These are phyloP conservation scores for Heliconius hermathena DNA, from an alignment of 1,140 invertebrate species.

Conservation along the genomic window DNA sequence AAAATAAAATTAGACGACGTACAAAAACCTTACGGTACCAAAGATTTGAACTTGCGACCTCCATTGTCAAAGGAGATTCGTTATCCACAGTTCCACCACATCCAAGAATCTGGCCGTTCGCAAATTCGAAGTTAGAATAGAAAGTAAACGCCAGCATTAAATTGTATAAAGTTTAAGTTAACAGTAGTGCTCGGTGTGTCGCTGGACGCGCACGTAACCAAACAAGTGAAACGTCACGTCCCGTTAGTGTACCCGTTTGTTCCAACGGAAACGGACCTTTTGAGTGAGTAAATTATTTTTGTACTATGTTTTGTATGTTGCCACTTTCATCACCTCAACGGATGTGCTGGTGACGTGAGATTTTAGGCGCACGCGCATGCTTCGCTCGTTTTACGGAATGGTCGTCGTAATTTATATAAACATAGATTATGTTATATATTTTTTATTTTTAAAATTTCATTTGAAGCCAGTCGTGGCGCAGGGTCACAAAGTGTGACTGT, in stretches of 20 bases:
- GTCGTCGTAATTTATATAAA: neutral
- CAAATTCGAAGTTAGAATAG: slow-evolving; percentile 76
- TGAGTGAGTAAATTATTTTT: slow-evolving; percentile 37
- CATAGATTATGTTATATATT: no score
- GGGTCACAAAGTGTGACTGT: no score
- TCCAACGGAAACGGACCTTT: slow-evolving; percentile 45
- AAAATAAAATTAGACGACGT: neutral
- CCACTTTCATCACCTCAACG: neutral
- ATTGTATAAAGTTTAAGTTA: slow-evolving; percentile 60
- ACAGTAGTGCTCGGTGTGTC: slow-evolving; percentile 62
- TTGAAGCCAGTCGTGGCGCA: no score
- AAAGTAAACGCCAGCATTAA: slow-evolving; percentile 69
- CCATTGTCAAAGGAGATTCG: slow-evolving; percentile 32
- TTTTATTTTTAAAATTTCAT: no score
- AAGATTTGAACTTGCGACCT: slow-evolving; percentile 48
- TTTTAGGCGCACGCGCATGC: slow-evolving; percentile 1
- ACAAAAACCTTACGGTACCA: neutral
- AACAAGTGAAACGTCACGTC: slow-evolving; percentile 45
- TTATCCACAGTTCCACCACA: slow-evolving; percentile 38
- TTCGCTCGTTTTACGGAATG: neutral
- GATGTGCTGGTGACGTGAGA: neutral
- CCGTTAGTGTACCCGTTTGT: slow-evolving; percentile 44
- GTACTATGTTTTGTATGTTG: neutral
- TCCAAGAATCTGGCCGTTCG: slow-evolving; percentile 54
- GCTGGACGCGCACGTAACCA: slow-evolving; percentile 49